Percentiles rank a stretch among this genome's conserved stretches.
phyloP scores from a whole-genome alignment of 2,113 vertebrate species.

The Gymnogyps californianus region DNA sequence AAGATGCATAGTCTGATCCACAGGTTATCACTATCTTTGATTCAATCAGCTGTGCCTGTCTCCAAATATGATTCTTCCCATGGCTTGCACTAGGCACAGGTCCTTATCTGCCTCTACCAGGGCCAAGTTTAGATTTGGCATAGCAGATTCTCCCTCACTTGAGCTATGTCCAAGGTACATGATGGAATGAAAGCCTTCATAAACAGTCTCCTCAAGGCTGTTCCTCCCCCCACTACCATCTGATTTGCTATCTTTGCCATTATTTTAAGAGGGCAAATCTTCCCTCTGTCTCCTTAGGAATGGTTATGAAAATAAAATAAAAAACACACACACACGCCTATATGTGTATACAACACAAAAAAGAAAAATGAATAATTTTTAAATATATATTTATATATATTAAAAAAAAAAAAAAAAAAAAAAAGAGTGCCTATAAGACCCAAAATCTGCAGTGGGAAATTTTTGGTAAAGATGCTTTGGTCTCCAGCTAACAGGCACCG shows the following conservation, averaged over 20 bases:
- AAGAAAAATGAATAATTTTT: neutral
- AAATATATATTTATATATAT: neutral
- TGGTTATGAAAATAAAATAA: neutral
- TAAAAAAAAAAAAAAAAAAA: neutral
- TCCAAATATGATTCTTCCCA: constrained; percentile 52
- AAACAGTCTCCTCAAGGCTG: constrained; percentile 52
- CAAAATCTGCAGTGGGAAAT: neutral
- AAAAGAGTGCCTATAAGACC: neutral
- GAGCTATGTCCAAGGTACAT: constrained; percentile 64
- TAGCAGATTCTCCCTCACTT: constrained; percentile 58
- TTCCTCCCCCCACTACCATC: constrained; percentile 31
- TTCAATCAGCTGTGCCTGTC: constrained; percentile 56
- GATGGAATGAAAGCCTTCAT: constrained; percentile 62
- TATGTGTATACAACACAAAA: neutral
- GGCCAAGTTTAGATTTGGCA: constrained; percentile 67
- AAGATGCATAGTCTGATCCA: constrained; percentile 51
- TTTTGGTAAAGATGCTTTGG: neutral
- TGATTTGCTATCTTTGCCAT: constrained; percentile 50
- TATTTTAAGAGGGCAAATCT: constrained; percentile 36
- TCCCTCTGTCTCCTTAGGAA: neutral
- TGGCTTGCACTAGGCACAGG: constrained; percentile 48
- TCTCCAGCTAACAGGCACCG: neutral
- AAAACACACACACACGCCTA: neutral
- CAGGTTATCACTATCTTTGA: constrained; percentile 62
- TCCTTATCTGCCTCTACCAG: constrained; percentile 63